Evolutionary conservation across 1,140 invertebrate genomes (phyloP), one percentile per base, ranked within the genome.

Genomic region (Orchestia grillus): DNA sequence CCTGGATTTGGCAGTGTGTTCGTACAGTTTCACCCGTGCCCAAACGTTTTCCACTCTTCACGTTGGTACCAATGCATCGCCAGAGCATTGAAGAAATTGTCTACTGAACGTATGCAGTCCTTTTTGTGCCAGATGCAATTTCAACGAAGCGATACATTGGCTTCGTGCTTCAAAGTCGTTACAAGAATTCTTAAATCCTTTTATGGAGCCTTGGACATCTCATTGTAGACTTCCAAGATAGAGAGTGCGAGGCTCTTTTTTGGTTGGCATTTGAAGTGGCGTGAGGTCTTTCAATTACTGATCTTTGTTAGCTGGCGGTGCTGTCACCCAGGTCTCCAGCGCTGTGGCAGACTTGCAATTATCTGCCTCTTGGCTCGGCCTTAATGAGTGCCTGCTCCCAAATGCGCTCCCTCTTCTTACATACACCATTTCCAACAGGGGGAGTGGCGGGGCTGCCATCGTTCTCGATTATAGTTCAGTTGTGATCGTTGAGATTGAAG

Each of bases 271-370:
- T 94, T 94, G 43, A 47, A 94, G 44, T 45, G 44, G 92, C 44
- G 92, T 94, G 43, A 94, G 92, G 92, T 94, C 92, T 94, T 94
- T 94, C 92, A 94, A 94, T 94, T 94, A 94, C 44, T 42, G 43
- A 40, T 47, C 92, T 94, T 94, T 94, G 92, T 94, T 44, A 44
- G 92, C 43, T 94, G 92, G 43, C 44, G 92, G 40, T 40, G 92
- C 92, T 94, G 92, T 94, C 92, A 94, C 92, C 92, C 92, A 44
- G 44, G 92, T n/a, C 92, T 94, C 44, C 43, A 19, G 40, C 0
- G 44, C 92, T 45, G 43, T 94, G 44, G 92, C 92, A 94, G 92
- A 94, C 92, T 94, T 45, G 92, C 92, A 94, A 94, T 94, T 94
- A 94, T 94, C 92, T 6, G 41, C 92, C 92, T 47, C 41, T 94